Evolutionary conservation across 2,113 vertebrate species (phyloP), one percentile per base, ranked within the genome.

Genomic region (Triplophysa rosa): DNA sequence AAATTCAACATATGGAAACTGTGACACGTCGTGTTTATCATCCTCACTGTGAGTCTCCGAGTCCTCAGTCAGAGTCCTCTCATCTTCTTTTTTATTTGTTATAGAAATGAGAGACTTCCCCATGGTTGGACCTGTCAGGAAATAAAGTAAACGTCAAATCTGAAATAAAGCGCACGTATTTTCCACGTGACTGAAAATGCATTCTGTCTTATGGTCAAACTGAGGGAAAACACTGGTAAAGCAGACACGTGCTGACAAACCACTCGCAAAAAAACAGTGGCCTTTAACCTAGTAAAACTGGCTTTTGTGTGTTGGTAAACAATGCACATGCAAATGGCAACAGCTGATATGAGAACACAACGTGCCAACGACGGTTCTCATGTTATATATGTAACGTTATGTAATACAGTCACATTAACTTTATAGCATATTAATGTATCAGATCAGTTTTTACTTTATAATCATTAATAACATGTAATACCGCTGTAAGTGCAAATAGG

Each of bases 1-100:
- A 79, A 99, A 99, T 87, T 99, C 98, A 89, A 99, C 96, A 0
- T 99, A 99, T 0, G 97, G 98, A 87, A 99, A 99, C 88, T 98
- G 96, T 0, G 96, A 97, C 1, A 97, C 95, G 24, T 99, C 96
- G 21, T 88, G 90, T 85, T 95, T 94, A 45, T 83, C 89, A 4
- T 96, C 95, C 69, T 97, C 94, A 33, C 95, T 95, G 0, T 58
- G 85, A 79, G 87, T 89, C 42, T 97, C 94, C 26, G 91, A 88
- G 0, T 78, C 82, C 0, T 90, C 79, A 10, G 88, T 88, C 47
- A 94, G 90, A 10, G 79, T 71, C 26, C 95, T 94, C 21, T 84
- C 87, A 75, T 87, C 86, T 66, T 94, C 94, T 0, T 88, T 90
- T 80, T 92, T 90, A 81, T 95, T 92, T 68, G 92, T 88, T 83